phyloP scores from a whole-genome alignment of 2,888 invertebrate genomes.

The Sphaerolaimus hirsutus region DNA sequence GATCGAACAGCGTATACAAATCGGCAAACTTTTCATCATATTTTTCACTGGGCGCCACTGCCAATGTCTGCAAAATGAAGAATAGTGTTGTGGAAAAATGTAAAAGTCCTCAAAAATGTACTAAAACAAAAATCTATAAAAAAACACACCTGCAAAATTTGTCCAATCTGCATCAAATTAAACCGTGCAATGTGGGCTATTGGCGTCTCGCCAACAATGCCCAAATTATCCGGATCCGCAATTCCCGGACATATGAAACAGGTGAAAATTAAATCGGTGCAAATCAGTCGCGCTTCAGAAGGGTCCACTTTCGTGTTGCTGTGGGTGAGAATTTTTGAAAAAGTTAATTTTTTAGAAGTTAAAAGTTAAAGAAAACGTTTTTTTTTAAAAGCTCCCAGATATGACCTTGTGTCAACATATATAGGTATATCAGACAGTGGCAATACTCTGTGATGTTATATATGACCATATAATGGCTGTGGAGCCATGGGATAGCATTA shows the following conservation, averaged over 20 bases:
- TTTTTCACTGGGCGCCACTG: slow-evolving; percentile 56
- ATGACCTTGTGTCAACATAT: no score
- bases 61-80: slow-evolving; percentile 58
- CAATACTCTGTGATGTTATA: no score
- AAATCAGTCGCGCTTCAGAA: slow-evolving; percentile 35
- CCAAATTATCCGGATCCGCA: slow-evolving; percentile 78
- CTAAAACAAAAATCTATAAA: slow-evolving; percentile 3
- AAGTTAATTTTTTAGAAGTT: no score
- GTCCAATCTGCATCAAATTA: slow-evolving; percentile 36
- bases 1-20: slow-evolving; percentile 53
- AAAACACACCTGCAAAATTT: background rate
- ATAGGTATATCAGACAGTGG: no score
- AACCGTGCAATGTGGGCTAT: slow-evolving; percentile 69
- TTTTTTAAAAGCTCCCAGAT: no score
- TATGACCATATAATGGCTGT: no score
- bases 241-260: slow-evolving; percentile 86
- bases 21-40: slow-evolving; percentile 48
- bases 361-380: no score
- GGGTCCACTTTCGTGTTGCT: no score
- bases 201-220: slow-evolving; percentile 62
- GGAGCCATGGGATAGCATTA: no score
- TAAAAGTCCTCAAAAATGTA: background rate
- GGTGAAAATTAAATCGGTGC: slow-evolving; percentile 72
- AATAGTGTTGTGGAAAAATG: background rate
- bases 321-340: no score